Evolutionary conservation across 2,113 vertebrate genomes (phyloP).

Genomic region (Leucoraja erinaceus): DNA sequence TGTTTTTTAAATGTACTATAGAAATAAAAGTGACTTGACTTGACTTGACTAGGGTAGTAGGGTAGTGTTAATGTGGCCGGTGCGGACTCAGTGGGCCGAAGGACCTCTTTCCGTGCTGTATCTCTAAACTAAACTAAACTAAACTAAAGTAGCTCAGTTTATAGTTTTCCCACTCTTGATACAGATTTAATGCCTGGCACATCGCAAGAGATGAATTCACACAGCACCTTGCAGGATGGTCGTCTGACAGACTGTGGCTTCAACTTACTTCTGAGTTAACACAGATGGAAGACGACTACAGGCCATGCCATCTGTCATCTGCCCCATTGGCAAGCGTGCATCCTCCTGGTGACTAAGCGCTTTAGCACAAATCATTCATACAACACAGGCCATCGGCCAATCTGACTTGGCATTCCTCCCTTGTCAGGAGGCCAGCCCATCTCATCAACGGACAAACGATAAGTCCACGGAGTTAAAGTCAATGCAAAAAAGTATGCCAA

Average conservation of each 20-base stretch:
- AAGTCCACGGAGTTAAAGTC: not conserved
- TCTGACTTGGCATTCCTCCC: constrained; percentile 1
- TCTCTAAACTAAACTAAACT: too few relatives aligned
- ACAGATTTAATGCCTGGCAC: not conserved
- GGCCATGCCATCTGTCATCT: constrained; percentile 24
- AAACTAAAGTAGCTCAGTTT: not conserved
- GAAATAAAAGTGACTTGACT: too few relatives aligned
- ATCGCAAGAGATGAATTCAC: not conserved
- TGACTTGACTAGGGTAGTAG: too few relatives aligned
- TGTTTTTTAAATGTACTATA: too few relatives aligned
- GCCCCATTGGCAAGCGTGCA: not conserved
- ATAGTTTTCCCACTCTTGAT: not conserved
- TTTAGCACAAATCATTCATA: constrained; percentile 22
- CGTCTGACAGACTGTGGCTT: not conserved
- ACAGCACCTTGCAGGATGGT: not conserved
- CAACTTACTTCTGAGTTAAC: not conserved
- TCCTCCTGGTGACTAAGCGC: not conserved
- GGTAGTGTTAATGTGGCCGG: too few relatives aligned
- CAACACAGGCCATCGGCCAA: constrained; percentile 1
- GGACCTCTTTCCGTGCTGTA: too few relatives aligned
- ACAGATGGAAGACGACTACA: constrained; percentile 18
- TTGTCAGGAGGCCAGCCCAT: constrained; percentile 16
- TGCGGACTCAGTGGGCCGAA: too few relatives aligned
- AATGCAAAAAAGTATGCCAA: not conserved
- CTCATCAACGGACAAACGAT: not conserved